phyloP scores from a whole-genome alignment of 1,140 invertebrate genomes.

The roundworm (Caenorhabditis elegans) region DNA sequence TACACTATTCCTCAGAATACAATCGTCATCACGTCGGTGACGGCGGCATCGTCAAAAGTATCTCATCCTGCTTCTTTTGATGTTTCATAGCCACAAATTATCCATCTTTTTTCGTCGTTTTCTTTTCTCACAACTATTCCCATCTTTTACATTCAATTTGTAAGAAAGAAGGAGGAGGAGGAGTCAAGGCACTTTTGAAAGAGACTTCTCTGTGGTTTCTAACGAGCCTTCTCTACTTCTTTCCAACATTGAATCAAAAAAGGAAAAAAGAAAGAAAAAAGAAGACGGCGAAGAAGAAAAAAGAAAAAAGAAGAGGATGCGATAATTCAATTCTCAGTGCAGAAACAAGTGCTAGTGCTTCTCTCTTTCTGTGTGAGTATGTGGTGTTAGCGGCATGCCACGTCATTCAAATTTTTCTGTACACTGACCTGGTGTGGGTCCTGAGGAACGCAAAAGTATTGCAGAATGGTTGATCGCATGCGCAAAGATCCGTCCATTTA shows the following conservation, averaged over 20 bases:
- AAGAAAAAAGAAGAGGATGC: background rate
- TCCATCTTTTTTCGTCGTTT: background rate
- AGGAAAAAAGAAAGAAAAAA: background rate
- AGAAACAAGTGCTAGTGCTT: slow-evolving; percentile 21
- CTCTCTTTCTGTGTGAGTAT: background rate
- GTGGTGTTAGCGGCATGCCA: slow-evolving; percentile 24
- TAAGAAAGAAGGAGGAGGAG: background rate
- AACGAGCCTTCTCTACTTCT: background rate
- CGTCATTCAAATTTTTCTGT: background rate
- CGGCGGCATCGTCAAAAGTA: background rate
- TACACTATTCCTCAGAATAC: no score
- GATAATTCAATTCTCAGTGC: slow-evolving; percentile 22
- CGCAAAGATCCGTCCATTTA: slow-evolving; percentile 50
- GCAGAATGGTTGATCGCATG: slow-evolving; percentile 50
- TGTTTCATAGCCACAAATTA: background rate
- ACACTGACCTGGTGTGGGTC: slow-evolving; percentile 40
- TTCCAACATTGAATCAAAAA: slow-evolving; percentile 23
- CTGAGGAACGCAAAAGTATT: slow-evolving; percentile 52
- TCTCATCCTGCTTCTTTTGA: slow-evolving; percentile 22
- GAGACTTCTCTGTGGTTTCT: background rate
- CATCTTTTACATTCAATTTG: slow-evolving; percentile 17
- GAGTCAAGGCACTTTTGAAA: slow-evolving; percentile 8
- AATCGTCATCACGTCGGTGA: background rate
- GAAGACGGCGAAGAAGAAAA: background rate
- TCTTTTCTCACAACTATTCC: background rate